Conservation (phyloP, 2,888 invertebrate genomes). For the Sarcophaga subvicina region DNA sequence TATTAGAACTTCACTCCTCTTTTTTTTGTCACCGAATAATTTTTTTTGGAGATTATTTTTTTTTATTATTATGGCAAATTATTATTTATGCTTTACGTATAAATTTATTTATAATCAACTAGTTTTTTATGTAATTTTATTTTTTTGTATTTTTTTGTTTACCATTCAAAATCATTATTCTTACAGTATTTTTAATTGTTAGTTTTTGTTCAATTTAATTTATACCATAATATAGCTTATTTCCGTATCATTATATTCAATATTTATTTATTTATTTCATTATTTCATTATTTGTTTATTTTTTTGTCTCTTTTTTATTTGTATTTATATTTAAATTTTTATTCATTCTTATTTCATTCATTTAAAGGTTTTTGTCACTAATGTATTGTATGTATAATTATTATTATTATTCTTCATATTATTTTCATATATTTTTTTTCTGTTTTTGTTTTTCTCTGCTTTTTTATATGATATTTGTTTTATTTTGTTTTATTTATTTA, state of each 20-base stretch:
- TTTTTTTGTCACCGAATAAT: not conserved
- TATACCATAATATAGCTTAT: slow-evolving; percentile 36
- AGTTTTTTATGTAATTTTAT: slow-evolving; percentile 6
- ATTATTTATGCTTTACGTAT: not conserved
- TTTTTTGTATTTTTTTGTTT: not conserved
- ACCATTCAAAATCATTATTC: not conserved
- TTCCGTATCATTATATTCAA: slow-evolving; percentile 23
- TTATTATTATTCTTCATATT: no score
- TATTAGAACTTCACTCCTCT: not conserved
- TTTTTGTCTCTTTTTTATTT: slow-evolving; percentile 1
- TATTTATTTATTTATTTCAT: slow-evolving; percentile 8
- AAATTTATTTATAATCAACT: slow-evolving; percentile 35
- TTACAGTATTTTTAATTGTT: no score
- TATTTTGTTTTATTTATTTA: slow-evolving; percentile 40
- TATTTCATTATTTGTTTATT: not conserved
- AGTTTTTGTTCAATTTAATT: slow-evolving; percentile 44
- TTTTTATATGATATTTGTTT: not conserved
- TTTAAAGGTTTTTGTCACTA: not conserved
- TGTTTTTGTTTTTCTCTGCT: not conserved
- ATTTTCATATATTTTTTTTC: no score
- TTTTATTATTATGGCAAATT: not conserved
- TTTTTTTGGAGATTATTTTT: not conserved
- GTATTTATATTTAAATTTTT: not conserved
- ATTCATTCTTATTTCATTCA: not conserved
- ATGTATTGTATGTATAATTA: not conserved